Evolutionary conservation across 2,888 invertebrate species (phyloP).

Genomic region (Saturnia japonica): DNA sequence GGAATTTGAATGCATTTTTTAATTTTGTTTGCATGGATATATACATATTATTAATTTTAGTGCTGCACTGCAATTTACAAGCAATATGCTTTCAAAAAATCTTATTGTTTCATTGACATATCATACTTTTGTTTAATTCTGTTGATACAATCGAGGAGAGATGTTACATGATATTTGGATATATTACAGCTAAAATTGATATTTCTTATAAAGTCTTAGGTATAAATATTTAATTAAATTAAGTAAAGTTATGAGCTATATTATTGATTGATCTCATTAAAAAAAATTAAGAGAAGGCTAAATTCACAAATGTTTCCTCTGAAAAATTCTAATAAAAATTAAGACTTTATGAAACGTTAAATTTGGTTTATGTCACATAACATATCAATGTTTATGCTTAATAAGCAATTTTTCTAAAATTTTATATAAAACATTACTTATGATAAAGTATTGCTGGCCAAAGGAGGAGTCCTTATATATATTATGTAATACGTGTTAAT

Average conservation of each 20-base stretch:
- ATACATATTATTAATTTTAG: too few species aligned
- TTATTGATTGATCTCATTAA: neutral
- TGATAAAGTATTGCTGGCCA: neutral
- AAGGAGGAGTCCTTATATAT: neutral
- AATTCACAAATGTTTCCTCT: neutral
- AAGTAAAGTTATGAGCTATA: neutral
- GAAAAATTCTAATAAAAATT: neutral
- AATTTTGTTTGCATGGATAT: too few species aligned
- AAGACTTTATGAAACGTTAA: neutral
- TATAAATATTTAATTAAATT: neutral
- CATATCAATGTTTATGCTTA: neutral
- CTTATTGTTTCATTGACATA: too few species aligned
- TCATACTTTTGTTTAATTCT: too few species aligned
- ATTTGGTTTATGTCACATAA: neutral
- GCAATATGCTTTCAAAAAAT: too few species aligned
- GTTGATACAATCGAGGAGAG: too few species aligned
- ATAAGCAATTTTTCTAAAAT: neutral
- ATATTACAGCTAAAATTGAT: neutral
- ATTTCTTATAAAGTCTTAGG: neutral
- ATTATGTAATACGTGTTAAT: too few species aligned
- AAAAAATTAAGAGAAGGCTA: neutral
- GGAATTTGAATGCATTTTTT: neutral
- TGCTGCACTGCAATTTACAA: too few species aligned
- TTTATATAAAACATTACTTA: neutral
- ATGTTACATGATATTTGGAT: too few species aligned